Conservation (phyloP, 2,888 invertebrate genomes). For the Urechis unicinctus region DNA sequence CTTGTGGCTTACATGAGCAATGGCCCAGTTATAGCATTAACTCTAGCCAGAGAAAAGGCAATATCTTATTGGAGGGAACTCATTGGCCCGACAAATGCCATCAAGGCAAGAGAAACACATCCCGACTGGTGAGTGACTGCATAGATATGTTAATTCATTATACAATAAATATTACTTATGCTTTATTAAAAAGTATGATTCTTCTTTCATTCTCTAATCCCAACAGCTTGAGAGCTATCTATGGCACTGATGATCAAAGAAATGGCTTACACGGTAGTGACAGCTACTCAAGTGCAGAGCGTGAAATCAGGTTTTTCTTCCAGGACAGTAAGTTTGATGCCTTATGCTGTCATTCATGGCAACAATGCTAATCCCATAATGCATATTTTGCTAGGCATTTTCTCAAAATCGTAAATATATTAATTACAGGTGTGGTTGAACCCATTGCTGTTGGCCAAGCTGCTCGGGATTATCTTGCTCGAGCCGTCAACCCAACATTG, state of each 20-base stretch:
- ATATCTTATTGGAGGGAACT: constrained; percentile 67
- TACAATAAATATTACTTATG: background rate
- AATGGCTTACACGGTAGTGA: constrained; percentile 78
- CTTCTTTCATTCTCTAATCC: background rate
- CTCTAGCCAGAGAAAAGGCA: constrained; percentile 63
- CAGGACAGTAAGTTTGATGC: constrained; percentile 63
- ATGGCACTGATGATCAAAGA: constrained; percentile 59
- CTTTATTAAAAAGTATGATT: background rate
- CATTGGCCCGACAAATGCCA: constrained; percentile 63
- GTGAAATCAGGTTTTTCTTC: constrained; percentile 83
- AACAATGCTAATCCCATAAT: background rate
- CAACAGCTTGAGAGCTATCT: constrained; percentile 60
- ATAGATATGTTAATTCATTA: background rate
- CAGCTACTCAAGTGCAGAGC: constrained; percentile 60
- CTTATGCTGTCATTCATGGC: too few species aligned
- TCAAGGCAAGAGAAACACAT: constrained; percentile 58
- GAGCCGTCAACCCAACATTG: constrained; percentile 63
- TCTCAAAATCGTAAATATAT: background rate
- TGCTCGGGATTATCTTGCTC: constrained; percentile 65
- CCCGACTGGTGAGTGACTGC: constrained; percentile 55
- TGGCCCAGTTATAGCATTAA: constrained; percentile 66
- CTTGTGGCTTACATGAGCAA: constrained; percentile 74
- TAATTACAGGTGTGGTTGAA: constrained; percentile 64
- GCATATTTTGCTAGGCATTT: background rate
- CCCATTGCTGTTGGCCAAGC: constrained; percentile 62